Evolutionary conservation across 2,113 vertebrate genomes (phyloP).

Genomic region (Bubo scandiacus): DNA sequence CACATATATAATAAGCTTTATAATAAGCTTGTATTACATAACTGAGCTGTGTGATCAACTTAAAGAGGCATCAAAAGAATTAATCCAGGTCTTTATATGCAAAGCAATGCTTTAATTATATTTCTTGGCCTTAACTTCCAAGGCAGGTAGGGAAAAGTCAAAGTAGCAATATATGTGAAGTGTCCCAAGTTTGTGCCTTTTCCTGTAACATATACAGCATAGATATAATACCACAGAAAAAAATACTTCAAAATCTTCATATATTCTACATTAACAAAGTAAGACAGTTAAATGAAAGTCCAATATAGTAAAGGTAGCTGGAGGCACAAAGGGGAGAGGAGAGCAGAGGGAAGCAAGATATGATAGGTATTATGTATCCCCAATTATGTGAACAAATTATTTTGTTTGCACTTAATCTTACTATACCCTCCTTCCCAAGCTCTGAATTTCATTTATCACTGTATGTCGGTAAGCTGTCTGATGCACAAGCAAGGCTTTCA

Average conservation of each 20-base stretch:
- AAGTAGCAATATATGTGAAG: neutral
- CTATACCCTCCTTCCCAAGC: neutral
- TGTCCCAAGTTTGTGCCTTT: neutral
- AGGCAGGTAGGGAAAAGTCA: neutral
- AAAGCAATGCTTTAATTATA: neutral
- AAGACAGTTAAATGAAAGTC: neutral
- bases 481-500: neutral
- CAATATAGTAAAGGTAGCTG: neutral
- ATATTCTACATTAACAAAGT: neutral
- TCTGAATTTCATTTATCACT: conserved; percentile 28
- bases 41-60: neutral
- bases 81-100: neutral
- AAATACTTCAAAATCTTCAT: neutral
- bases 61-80: neutral
- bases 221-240: neutral
- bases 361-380: neutral
- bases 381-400: neutral
- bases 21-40: neutral
- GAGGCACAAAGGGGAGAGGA: neutral
- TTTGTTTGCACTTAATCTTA: neutral
- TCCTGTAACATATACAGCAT: neutral
- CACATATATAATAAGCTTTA: neutral
- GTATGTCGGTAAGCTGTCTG: neutral
- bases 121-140: neutral
- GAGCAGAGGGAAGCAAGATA: neutral